Evolutionary conservation across 2,888 invertebrate genomes (phyloP).

Genomic region (Hirtodrosophila trivittata): DNA sequence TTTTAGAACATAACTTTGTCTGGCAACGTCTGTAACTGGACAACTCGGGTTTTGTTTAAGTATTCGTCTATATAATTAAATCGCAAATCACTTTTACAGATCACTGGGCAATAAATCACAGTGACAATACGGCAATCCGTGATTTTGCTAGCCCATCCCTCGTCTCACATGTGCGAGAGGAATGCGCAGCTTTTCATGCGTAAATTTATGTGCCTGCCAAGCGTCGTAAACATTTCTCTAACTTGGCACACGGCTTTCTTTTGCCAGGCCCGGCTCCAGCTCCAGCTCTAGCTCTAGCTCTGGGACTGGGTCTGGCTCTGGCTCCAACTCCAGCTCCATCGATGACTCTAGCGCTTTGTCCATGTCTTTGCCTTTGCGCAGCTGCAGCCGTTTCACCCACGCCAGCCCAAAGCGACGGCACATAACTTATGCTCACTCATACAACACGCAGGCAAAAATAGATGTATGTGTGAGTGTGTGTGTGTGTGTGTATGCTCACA

Average conservation of each 20-base stretch:
- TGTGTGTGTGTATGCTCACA: slow-evolving; percentile 41
- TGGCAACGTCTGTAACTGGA: too few relatives aligned
- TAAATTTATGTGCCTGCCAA: slow-evolving; percentile 77
- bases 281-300: neutral
- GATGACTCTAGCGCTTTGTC: neutral
- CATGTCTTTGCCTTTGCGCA: slow-evolving; percentile 52
- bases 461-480: neutral
- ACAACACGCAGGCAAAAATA: slow-evolving; percentile 13
- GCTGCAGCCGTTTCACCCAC: slow-evolving; percentile 74
- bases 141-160: slow-evolving; percentile 52
- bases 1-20: too few relatives aligned
- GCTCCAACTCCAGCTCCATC: slow-evolving; percentile 7
- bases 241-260: slow-evolving; percentile 58
- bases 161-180: slow-evolving; percentile 25
- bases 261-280: slow-evolving; percentile 28
- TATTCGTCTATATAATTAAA: slow-evolving; percentile 24
- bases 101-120: slow-evolving; percentile 57
- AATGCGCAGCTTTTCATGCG: slow-evolving; percentile 73
- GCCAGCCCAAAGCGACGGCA: slow-evolving; percentile 64
- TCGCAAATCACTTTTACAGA: slow-evolving; percentile 40
- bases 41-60: neutral
- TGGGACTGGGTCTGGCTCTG: neutral
- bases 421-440: slow-evolving; percentile 54
- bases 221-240: slow-evolving; percentile 77
- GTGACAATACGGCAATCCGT: slow-evolving; percentile 56